Conservation (phyloP, 1,140 invertebrate species). For the Plectrocnemia conspersa region DNA sequence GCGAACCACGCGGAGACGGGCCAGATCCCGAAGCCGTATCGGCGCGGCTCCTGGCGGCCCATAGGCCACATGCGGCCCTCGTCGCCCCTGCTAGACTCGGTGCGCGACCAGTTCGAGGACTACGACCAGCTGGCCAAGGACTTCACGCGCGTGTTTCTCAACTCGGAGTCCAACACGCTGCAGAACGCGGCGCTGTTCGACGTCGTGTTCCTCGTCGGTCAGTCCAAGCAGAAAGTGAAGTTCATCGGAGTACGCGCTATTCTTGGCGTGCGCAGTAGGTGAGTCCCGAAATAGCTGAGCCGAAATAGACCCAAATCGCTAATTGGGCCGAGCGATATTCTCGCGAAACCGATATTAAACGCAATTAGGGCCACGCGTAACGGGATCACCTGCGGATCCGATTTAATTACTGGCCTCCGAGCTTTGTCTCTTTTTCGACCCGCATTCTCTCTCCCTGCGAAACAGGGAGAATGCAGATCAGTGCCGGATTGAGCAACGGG, state of each 20-base stretch:
- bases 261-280: constrained; percentile 83
- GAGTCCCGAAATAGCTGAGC: no score
- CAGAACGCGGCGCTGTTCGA: constrained; percentile 80
- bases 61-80: constrained; percentile 93
- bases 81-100: constrained; percentile 85
- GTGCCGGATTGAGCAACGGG: no score
- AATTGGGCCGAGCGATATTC: no score
- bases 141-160: constrained; percentile 85
- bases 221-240: constrained; percentile 83
- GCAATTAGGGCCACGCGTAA: no score
- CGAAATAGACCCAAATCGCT: no score
- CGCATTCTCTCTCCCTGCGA: no score
- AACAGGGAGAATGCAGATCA: no score
- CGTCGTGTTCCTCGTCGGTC: constrained; percentile 85
- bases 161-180: constrained; percentile 65
- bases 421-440: no score
- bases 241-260: constrained; percentile 89
- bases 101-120: constrained; percentile 88
- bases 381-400: no score
- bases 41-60: constrained; percentile 85
- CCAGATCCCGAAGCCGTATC: constrained; percentile 91
- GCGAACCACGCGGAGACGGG: constrained; percentile 92
- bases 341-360: no score
- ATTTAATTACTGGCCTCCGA: no score
- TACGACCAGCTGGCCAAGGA: constrained; percentile 91